Conservation (phyloP, 1,140 invertebrate species). For the Sitodiplosis mosellana region DNA sequence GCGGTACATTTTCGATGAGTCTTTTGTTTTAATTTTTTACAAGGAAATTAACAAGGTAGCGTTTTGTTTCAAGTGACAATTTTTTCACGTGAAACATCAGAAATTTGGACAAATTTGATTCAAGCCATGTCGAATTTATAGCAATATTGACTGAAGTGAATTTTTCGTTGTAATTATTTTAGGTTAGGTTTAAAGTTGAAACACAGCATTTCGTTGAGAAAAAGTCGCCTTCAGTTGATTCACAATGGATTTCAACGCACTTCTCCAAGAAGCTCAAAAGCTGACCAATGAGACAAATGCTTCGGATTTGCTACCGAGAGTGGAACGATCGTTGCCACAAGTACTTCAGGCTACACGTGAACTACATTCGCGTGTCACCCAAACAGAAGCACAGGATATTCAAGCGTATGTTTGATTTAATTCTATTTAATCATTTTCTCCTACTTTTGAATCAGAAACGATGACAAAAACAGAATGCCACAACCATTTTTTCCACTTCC, state of each 20-base stretch:
- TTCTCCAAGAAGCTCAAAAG: constrained; percentile 79
- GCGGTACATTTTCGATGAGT: too few relatives aligned
- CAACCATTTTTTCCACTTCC: constrained; percentile 19
- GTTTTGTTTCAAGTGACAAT: too few relatives aligned
- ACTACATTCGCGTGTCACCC: constrained; percentile 66
- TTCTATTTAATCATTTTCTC: not conserved
- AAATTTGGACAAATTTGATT: too few relatives aligned
- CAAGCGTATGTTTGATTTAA: constrained; percentile 63
- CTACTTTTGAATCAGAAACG: not conserved
- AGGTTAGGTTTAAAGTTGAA: too few relatives aligned
- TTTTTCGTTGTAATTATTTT: too few relatives aligned
- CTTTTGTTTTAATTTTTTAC: too few relatives aligned
- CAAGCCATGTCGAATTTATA: too few relatives aligned
- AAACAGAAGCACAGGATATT: constrained; percentile 67
- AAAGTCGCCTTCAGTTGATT: too few relatives aligned
- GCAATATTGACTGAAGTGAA: too few relatives aligned
- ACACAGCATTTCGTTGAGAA: too few relatives aligned
- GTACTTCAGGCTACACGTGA: constrained; percentile 82
- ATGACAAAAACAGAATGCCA: not conserved
- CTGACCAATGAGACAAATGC: constrained; percentile 75
- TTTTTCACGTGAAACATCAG: too few relatives aligned
- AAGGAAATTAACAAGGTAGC: too few relatives aligned
- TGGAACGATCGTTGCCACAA: constrained; percentile 78
- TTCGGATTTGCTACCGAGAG: constrained; percentile 59
- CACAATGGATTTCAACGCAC: constrained; percentile 50